Evolutionary conservation across 2,888 invertebrate species (phyloP), one percentile per base, ranked within the genome.

Genomic region (Drosophila pseudotakahashii): DNA sequence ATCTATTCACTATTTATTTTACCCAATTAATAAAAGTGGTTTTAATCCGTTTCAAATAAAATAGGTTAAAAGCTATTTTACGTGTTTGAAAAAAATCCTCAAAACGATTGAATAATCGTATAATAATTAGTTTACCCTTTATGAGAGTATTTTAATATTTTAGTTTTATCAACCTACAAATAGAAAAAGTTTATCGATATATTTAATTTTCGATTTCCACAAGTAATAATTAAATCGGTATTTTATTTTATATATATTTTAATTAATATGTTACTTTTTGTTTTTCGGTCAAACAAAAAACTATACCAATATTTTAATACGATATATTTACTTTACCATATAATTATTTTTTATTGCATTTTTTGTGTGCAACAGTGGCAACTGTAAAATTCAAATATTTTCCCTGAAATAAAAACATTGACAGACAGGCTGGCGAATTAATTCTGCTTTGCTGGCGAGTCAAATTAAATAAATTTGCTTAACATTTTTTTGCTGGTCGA

Each of bases 381-480:
- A 50, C 51, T 7, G 51, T 37, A 19, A 58, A 26, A 48, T 48
- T 48, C 47, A 69, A 66, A 69, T 42, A 69, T 53, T 52, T 36
- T 32, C 26, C 13, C 14, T 23, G 23, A 14, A 45, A 45, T 26
- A 44, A 68, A 44, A 68, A 34, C 44, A 45, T 23, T 48, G 44
- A 64, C 48, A 55, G 50, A 6, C 9, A 16, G 52, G 34, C 57
- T 16, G 42, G 50, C 52, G 36, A 72, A 80, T 63, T 61, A 74
- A 57, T 70, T 77, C 19, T 30, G 50, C 59, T 47, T 51, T 50
- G 45, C 42, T 55, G 48, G 55, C 32, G 36, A 63, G 44, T 45
- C 32, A 78, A 78, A 81, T 68, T 44, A 54, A 59, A 68, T 71
- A 60, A 75, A 48, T 62, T 75, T 61, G 41, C 34, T 63, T 32